Evolutionary conservation across 35 echinoderm and acorn worm species (phyloP).

Genomic region (Acanthaster planci): DNA sequence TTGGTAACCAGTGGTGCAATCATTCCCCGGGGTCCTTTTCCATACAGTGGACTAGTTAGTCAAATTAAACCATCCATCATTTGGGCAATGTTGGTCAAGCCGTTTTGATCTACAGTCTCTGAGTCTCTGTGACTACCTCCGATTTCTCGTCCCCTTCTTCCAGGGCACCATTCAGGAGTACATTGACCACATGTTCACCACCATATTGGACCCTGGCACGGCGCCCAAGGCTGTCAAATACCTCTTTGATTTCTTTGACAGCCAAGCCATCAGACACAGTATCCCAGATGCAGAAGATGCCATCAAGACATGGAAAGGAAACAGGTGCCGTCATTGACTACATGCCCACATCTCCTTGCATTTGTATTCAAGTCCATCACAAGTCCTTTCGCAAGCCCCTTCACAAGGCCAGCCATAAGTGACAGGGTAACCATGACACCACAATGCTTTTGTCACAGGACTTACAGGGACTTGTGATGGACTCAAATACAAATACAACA

Average conservation of each 20-base stretch:
- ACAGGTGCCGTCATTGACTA: conserved; percentile 43
- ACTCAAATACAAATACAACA: too few relatives aligned
- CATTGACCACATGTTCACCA: conserved; percentile 49
- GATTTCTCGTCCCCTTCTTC: background rate
- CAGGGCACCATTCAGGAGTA: conserved; percentile 59
- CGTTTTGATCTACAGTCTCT: background rate
- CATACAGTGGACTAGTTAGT: background rate
- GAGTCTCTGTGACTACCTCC: too few relatives aligned
- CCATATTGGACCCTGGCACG: conserved; percentile 51
- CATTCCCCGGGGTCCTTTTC: background rate
- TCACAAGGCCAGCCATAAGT: too few relatives aligned
- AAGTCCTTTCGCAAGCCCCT: too few relatives aligned
- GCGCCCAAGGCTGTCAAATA: conserved; percentile 61
- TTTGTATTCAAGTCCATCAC: too few relatives aligned
- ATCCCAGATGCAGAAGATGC: conserved; percentile 45
- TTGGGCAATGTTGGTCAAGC: too few relatives aligned
- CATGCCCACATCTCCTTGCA: too few relatives aligned
- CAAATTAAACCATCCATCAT: too few relatives aligned
- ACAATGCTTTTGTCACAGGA: too few relatives aligned
- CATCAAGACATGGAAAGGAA: conserved; percentile 62
- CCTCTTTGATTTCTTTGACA: conserved; percentile 75
- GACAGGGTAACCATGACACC: too few relatives aligned
- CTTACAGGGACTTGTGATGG: too few relatives aligned
- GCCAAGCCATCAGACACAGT: conserved; percentile 46
- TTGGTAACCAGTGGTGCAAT: background rate